A percentile compares a stretch with the other conserved stretches of the same genome.
These are phyloP conservation scores for Macaria liturata DNA, from an alignment of 2,888 invertebrate genomes.

Conservation along the genomic window DNA sequence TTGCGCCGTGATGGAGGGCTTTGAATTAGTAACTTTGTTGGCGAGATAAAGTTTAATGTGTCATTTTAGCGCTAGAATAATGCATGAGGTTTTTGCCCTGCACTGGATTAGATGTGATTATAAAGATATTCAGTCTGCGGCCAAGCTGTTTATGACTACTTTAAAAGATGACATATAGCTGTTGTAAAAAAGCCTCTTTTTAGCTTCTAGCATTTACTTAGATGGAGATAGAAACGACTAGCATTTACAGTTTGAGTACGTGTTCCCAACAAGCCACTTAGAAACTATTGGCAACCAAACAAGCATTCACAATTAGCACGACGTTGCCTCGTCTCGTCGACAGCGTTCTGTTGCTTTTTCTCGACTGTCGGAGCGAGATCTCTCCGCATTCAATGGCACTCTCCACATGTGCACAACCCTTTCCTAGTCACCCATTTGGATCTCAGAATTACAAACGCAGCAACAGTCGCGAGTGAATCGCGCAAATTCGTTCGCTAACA, in stretches of 20 bases:
- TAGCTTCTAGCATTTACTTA: no score
- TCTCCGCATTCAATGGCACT: neutral
- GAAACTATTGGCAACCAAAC: conserved; percentile 2
- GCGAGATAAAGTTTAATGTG: conserved; percentile 12
- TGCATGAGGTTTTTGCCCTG: no score
- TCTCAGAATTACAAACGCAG: conserved; percentile 48
- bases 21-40: conserved; percentile 17
- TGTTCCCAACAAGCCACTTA: neutral
- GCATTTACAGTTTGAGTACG: no score
- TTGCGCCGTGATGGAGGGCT: conserved; percentile 1
- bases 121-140: no score
- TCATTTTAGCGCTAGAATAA: conserved; percentile 5
- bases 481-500: conserved; percentile 53
- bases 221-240: no score
- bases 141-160: no score
- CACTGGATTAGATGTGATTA: no score
- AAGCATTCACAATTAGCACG: neutral
- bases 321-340: no score
- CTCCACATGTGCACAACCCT: conserved; percentile 23
- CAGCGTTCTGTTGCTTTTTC: no score
- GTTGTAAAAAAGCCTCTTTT: no score
- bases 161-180: no score
- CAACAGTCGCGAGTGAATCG: conserved; percentile 46
- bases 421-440: conserved; percentile 34
- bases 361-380: no score